Evolutionary conservation across 1,140 invertebrate genomes (phyloP).

Genomic region (Limonius californicus): DNA sequence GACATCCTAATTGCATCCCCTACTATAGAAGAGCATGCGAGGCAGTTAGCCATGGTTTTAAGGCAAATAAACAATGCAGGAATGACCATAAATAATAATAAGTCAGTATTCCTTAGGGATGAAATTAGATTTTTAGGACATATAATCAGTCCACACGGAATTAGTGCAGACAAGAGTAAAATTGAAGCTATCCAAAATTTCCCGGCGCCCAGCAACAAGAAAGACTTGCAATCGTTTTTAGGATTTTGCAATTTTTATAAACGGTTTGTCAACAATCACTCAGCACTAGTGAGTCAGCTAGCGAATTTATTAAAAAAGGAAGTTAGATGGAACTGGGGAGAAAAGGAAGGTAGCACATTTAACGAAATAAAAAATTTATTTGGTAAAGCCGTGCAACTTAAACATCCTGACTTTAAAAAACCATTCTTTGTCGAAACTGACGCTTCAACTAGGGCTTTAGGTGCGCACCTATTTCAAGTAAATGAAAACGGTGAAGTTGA

Average conservation of each 20-base stretch:
- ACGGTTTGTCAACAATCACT: background rate
- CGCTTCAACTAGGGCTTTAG: background rate
- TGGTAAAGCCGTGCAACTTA: background rate
- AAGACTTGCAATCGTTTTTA: conserved; percentile 7
- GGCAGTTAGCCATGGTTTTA: background rate
- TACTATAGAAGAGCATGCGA: background rate
- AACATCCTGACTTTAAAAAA: background rate
- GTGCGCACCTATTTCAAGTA: background rate
- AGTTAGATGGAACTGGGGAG: background rate
- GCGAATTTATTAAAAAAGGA: background rate
- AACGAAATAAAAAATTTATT: too few species aligned
- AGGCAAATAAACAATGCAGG: background rate
- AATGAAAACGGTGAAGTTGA: background rate
- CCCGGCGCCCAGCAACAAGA: background rate
- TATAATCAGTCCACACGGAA: background rate
- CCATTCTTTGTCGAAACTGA: background rate
- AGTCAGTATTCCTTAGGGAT: background rate
- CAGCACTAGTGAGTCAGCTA: background rate
- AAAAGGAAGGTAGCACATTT: background rate
- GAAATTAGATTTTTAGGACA: background rate
- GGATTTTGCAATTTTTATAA: background rate
- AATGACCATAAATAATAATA: background rate
- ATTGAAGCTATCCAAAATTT: background rate
- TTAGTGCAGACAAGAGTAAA: background rate
- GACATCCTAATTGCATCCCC: background rate